Evolutionary conservation across 2,888 invertebrate species (phyloP), one percentile per base, ranked within the genome.

Genomic region (Drosophila setosimentum): DNA sequence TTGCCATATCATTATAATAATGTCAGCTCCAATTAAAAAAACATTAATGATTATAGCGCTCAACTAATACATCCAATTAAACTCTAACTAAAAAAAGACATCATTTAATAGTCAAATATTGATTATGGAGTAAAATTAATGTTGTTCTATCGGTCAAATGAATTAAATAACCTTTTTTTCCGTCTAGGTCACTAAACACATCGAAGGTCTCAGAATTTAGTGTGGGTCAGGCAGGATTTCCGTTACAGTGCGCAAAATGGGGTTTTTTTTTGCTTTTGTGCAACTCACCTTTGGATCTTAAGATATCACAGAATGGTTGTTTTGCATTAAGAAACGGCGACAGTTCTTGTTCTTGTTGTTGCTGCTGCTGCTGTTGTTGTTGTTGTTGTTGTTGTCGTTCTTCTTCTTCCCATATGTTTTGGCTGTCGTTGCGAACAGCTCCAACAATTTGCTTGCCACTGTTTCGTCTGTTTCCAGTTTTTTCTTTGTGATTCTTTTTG

Each of bases 261-360:
- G 66, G 27, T 45, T 66, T 48, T 24, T 3, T 55, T 32, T 73
- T 63, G 37, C n/a, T 70, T 37, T 79, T 62, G 48, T 69, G 72
- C 32, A 54, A 78, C 89, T 83, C 68, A 87, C 90, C 84, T 86
- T 91, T 81, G 90, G 89, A 83, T 91, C 88, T 87, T 89, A 70
- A 80, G 87, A 89, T 87, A 90, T 87, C 90, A 87, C 87, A 87
- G 87, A 87, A 87, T 87, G 87, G 80, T 82, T 86, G 40, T 80
- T 71, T 69, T 63, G 72, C 76, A 73, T 79, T 66, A 71, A 73
- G 76, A 76, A 82, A 72, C 80, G 76, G 75, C 83, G 71, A 76
- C 77, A 80, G 83, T 83, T 75, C 64, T 73, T 68, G 48, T 70
- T 63, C 57, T 51, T 59, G 2, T 66, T 48, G 37, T 60, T 54